A percentile compares a stretch with the other conserved stretches of the same genome.
phyloP scores from a whole-genome alignment of 2,888 invertebrate genomes.

The Leptopilina drosophilae region DNA sequence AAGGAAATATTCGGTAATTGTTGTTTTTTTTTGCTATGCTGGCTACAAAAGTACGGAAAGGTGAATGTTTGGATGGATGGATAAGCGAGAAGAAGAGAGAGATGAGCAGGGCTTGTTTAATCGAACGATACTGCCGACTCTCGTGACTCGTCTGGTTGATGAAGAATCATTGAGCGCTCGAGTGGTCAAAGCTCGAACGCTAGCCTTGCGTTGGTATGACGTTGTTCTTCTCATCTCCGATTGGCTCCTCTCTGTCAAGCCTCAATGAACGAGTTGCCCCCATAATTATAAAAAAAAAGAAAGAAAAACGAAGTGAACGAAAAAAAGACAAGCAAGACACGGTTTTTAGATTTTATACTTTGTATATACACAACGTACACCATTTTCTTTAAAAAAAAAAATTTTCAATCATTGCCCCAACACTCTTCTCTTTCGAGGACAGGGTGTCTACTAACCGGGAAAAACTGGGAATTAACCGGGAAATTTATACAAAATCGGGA shows the following conservation, averaged over 20 bases:
- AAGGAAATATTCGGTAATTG: not conserved
- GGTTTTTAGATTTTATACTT: not conserved
- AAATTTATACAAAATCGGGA: too few species aligned
- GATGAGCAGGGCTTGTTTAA: slow-evolving; percentile 51
- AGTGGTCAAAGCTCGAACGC: slow-evolving; percentile 53
- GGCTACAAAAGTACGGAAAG: slow-evolving; percentile 48
- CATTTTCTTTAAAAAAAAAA: not conserved
- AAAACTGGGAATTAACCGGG: too few species aligned
- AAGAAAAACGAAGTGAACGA: slow-evolving; percentile 3
- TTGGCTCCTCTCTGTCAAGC: slow-evolving; percentile 46
- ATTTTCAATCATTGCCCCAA: not conserved
- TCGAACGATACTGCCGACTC: slow-evolving; percentile 43
- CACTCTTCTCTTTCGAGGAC: not conserved
- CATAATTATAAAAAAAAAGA: slow-evolving; percentile 26
- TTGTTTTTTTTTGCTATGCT: slow-evolving; percentile 46
- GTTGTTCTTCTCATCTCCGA: slow-evolving; percentile 51
- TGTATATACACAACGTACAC: too few species aligned
- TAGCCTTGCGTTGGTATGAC: slow-evolving; percentile 52
- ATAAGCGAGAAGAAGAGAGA: slow-evolving; percentile 53
- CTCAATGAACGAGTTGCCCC: slow-evolving; percentile 42
- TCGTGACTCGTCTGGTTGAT: slow-evolving; percentile 52
- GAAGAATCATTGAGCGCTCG: slow-evolving; percentile 53
- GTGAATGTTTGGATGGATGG: slow-evolving; percentile 51
- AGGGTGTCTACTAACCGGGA: too few species aligned
- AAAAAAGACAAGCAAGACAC: not conserved